A percentile compares a stretch with the other conserved stretches of the same genome.
These are phyloP conservation scores for Mellilla xanthometata DNA, from an alignment of 2,888 invertebrate genomes.

Conservation along the genomic window DNA sequence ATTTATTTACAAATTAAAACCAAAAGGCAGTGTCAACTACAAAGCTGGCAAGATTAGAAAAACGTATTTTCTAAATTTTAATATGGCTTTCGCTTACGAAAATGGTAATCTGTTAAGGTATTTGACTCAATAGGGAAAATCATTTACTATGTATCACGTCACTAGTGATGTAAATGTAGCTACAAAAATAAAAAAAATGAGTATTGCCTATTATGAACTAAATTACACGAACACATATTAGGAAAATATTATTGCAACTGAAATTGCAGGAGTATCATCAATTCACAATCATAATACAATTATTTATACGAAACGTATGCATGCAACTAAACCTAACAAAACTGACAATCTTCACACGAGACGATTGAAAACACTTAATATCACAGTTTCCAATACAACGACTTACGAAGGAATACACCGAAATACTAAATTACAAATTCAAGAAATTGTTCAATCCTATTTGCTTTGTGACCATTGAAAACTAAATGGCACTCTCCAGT, in stretches of 20 bases:
- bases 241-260: conserved; percentile 57
- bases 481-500: conserved; percentile 77
- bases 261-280: conserved; percentile 47
- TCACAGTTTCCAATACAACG: conserved; percentile 80
- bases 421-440: conserved; percentile 41
- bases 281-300: conserved; percentile 34
- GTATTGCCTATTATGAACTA: conserved; percentile 37
- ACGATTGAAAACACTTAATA: conserved; percentile 78
- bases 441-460: conserved; percentile 49
- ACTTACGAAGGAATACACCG: conserved; percentile 45
- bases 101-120: conserved; percentile 49
- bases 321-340: conserved; percentile 46
- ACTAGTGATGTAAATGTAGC: conserved; percentile 20
- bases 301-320: conserved; percentile 18
- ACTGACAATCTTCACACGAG: conserved; percentile 56
- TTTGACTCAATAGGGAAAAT: conserved; percentile 21
- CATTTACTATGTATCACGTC: conserved; percentile 22
- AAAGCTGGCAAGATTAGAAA: conserved; percentile 80
- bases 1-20: conserved; percentile 74
- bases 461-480: conserved; percentile 76
- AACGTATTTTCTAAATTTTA: conserved; percentile 74
- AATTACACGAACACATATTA: conserved; percentile 56
- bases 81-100: conserved; percentile 76
- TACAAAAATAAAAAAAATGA: conserved; percentile 14
- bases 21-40: conserved; percentile 75